These are phyloP conservation scores for Lithophane semibrunnea DNA, from an alignment of 2,888 invertebrate species.

Conservation along the genomic window DNA sequence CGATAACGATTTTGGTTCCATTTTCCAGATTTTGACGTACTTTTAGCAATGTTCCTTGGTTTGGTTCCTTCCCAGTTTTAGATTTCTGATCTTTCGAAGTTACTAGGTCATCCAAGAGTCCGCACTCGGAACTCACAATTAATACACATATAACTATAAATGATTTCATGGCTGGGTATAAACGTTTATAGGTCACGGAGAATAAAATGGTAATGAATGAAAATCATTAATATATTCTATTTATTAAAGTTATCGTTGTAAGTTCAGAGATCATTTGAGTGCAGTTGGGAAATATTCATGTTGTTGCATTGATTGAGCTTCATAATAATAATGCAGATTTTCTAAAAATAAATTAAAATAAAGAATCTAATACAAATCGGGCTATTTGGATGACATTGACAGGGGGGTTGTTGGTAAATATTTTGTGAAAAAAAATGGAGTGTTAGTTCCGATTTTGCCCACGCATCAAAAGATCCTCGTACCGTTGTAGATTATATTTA, in stretches of 20 bases:
- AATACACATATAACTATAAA: constrained; percentile 35
- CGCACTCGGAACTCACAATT: constrained; percentile 48
- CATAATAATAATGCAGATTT: neutral
- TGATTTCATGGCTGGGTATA: constrained; percentile 34
- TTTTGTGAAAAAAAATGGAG: neutral
- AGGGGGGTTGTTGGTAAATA: neutral
- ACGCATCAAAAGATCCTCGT: neutral
- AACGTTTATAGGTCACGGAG: constrained; percentile 39
- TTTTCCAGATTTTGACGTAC: constrained; percentile 42
- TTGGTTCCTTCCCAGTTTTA: constrained; percentile 15
- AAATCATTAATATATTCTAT: neutral
- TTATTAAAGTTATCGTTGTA: constrained; percentile 14
- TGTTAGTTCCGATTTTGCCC: neutral
- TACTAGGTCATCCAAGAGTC: constrained; percentile 50
- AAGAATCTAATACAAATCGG: neutral
- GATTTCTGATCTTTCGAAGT: constrained; percentile 20
- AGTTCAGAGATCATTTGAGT: constrained; percentile 55
- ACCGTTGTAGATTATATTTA: neutral
- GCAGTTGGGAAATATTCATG: constrained; percentile 23
- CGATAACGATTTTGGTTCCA: constrained; percentile 45
- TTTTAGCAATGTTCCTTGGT: constrained; percentile 33
- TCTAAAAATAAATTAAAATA: neutral
- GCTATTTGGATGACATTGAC: neutral
- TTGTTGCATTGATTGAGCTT: neutral
- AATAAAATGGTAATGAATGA: constrained; percentile 22